Conservation (phyloP, 1,140 invertebrate species). For the Leptinotarsa undecemlineata region DNA sequence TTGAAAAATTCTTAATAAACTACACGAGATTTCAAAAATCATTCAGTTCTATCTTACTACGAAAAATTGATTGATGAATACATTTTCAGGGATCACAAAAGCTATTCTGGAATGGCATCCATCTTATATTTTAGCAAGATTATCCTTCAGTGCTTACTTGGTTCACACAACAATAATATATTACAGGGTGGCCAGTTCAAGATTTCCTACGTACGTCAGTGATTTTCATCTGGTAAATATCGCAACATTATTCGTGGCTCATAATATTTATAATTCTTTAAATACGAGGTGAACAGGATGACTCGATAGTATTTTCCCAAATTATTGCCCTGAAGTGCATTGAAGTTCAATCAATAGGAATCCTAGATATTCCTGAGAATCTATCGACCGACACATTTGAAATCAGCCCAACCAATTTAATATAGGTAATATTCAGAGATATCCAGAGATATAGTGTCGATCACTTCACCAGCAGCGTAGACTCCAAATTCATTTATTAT, state of each 20-base stretch:
- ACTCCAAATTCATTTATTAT: no score
- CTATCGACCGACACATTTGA: no score
- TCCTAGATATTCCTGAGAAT: no score
- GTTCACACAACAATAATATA: slow-evolving; percentile 32
- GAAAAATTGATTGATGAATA: slow-evolving; percentile 16
- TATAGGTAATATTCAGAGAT: no score
- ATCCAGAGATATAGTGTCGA: no score
- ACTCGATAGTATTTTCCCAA: no score
- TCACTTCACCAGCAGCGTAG: no score
- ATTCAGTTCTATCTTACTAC: not conserved
- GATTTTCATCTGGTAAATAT: slow-evolving; percentile 32
- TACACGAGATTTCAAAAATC: no score
- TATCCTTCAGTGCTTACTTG: slow-evolving; percentile 40
- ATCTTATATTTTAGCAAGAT: slow-evolving; percentile 35
- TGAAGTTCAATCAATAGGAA: no score
- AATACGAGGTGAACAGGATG: not conserved
- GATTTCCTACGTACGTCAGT: slow-evolving; percentile 28
- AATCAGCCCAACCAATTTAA: no score
- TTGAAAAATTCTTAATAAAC: no score
- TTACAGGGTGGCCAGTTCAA: slow-evolving; percentile 13
- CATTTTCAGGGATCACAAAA: slow-evolving; percentile 32
- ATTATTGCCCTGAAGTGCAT: no score
- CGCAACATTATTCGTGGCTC: not conserved
- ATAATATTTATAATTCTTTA: not conserved
- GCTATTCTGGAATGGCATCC: slow-evolving; percentile 34